phyloP scores from a whole-genome alignment of 2,888 invertebrate species.

The Petrophora chlorosata region DNA sequence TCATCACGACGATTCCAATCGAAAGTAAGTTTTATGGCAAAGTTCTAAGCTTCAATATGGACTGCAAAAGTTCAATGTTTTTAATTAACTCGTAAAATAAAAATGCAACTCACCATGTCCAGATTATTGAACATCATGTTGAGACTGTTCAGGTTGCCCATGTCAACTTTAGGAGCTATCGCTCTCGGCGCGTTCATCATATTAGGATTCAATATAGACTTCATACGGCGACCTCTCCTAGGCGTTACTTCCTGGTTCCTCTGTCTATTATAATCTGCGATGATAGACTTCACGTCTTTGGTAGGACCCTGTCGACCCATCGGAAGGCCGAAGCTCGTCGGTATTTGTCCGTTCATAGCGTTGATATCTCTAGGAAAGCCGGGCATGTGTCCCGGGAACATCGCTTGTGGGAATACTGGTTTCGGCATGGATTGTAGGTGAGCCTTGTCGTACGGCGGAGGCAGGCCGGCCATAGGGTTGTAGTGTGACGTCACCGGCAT shows the following conservation, averaged over 20 bases:
- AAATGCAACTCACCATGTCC: constrained; percentile 71
- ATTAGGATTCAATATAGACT: constrained; percentile 77
- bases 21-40: neutral
- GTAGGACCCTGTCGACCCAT: constrained; percentile 89
- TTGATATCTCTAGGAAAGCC: constrained; percentile 80
- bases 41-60: neutral
- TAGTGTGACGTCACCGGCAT: constrained; percentile 71
- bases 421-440: constrained; percentile 74
- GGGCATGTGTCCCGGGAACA: constrained; percentile 70
- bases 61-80: neutral
- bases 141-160: constrained; percentile 60
- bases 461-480: constrained; percentile 70
- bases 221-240: constrained; percentile 86
- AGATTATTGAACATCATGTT: constrained; percentile 78
- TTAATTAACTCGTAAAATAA: neutral
- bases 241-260: constrained; percentile 90
- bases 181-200: constrained; percentile 73
- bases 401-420: constrained; percentile 67
- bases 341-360: constrained; percentile 84
- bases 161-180: constrained; percentile 72
- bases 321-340: constrained; percentile 75
- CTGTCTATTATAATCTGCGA: constrained; percentile 91
- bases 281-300: constrained; percentile 92
- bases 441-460: constrained; percentile 76
- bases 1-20: neutral